A percentile compares a stretch with the other conserved stretches of the same genome.
Evolutionary conservation across 2,888 invertebrate species (phyloP).

Genomic region (Orthosia incerta): DNA sequence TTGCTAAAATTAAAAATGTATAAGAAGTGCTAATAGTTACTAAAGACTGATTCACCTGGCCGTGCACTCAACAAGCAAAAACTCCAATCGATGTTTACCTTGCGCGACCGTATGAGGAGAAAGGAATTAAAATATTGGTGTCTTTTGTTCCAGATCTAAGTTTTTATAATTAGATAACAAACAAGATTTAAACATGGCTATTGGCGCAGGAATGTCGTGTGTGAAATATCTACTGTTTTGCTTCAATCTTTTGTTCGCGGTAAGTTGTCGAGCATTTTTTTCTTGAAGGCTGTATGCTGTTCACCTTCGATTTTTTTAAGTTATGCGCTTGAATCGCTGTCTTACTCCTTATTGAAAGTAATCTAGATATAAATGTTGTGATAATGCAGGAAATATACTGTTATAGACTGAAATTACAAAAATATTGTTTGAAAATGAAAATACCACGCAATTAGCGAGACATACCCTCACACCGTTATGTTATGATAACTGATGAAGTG

Average conservation of each 20-base stretch:
- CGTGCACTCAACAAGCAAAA: slow-evolving; percentile 68
- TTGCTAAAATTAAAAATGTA: slow-evolving; percentile 35
- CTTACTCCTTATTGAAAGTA: neutral
- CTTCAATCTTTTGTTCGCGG: slow-evolving; percentile 97
- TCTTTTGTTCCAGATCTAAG: slow-evolving; percentile 84
- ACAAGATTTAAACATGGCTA: slow-evolving; percentile 92
- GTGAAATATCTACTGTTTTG: slow-evolving; percentile 97
- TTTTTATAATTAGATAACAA: slow-evolving; percentile 70
- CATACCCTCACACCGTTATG: slow-evolving; percentile 18
- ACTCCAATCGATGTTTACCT: slow-evolving; percentile 82
- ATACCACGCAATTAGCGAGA: slow-evolving; percentile 2
- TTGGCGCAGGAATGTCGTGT: slow-evolving; percentile 95
- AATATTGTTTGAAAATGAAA: slow-evolving; percentile 15
- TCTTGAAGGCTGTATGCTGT: slow-evolving; percentile 54
- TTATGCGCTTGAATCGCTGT: neutral
- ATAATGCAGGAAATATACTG: too few species aligned
- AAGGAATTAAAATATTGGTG: slow-evolving; percentile 68
- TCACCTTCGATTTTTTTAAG: slow-evolving; percentile 56
- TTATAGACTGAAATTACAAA: neutral
- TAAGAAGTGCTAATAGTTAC: slow-evolving; percentile 3
- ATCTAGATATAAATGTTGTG: neutral
- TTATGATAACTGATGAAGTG: slow-evolving; percentile 7
- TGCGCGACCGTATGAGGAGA: slow-evolving; percentile 61
- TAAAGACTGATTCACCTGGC: slow-evolving; percentile 38
- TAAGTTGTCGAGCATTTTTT: slow-evolving; percentile 92